Evolutionary conservation across 1,140 invertebrate species (phyloP).

Genomic region (Aphelenchoides fujianensis): DNA sequence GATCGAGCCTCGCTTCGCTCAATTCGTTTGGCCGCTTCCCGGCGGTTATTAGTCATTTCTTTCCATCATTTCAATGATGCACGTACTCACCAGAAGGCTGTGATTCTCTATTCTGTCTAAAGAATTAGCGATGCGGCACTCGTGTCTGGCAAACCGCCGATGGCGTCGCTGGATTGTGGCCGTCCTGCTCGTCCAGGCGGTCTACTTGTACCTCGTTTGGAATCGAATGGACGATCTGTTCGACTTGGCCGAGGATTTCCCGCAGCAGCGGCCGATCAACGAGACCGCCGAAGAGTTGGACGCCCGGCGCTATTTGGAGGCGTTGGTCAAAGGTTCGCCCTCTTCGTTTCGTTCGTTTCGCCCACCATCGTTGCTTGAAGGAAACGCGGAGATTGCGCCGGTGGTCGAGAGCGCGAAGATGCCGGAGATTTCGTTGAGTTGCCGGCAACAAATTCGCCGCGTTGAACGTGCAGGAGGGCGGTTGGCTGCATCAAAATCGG

Average conservation of each 20-base stretch:
- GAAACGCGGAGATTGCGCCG: slow-evolving; percentile 23
- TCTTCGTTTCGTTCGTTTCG: too few relatives aligned
- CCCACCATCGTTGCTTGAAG: slow-evolving; percentile 32
- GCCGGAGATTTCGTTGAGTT: slow-evolving; percentile 3
- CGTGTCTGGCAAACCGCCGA: too few relatives aligned
- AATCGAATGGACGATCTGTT: slow-evolving; percentile 23
- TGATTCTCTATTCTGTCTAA: too few relatives aligned
- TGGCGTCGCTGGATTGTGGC: background rate
- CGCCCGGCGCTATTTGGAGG: background rate
- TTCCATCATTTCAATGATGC: too few relatives aligned
- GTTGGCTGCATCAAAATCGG: slow-evolving; percentile 34
- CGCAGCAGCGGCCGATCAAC: background rate
- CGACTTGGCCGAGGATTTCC: slow-evolving; percentile 25
- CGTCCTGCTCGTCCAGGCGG: slow-evolving; percentile 3
- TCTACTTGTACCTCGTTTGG: slow-evolving; percentile 1
- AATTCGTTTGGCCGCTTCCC: too few relatives aligned
- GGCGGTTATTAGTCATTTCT: too few relatives aligned
- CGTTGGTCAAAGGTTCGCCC: background rate
- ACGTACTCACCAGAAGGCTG: too few relatives aligned
- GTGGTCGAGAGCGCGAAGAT: slow-evolving; percentile 9
- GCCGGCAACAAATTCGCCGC: background rate
- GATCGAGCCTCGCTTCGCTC: too few relatives aligned
- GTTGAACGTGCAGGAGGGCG: background rate
- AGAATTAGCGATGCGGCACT: too few relatives aligned
- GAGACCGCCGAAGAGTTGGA: slow-evolving; percentile 9